phyloP scores from a whole-genome alignment of 2,113 vertebrate species.

The Vulpes vulpes region DNA sequence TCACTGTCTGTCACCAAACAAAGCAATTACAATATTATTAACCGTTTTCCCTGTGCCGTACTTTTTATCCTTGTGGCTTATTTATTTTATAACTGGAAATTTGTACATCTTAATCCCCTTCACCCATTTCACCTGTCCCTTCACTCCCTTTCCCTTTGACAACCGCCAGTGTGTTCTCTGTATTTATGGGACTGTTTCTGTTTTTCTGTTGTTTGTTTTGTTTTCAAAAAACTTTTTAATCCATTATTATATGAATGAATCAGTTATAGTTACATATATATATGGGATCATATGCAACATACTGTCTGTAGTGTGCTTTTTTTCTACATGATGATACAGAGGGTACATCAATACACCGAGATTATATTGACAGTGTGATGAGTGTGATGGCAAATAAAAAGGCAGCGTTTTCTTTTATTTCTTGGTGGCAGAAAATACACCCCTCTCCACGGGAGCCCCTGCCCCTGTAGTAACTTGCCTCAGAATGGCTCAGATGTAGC shows the following conservation, averaged over 20 bases:
- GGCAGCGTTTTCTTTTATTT: conserved; percentile 30
- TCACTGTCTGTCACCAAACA: not conserved
- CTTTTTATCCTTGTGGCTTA: not conserved
- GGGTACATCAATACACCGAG: not conserved
- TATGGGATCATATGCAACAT: not conserved
- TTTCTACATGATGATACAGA: not conserved
- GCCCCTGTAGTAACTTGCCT: not conserved
- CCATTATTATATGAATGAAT: not conserved
- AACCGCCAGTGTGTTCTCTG: not conserved
- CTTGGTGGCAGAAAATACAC: not conserved
- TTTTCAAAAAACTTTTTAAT: not conserved
- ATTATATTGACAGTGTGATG: not conserved
- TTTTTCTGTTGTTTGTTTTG: not conserved
- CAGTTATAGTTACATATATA: not conserved
- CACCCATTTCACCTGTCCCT: not conserved
- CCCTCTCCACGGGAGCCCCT: not conserved
- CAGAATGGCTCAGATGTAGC: not conserved
- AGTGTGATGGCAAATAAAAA: not conserved
- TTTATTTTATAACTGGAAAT: not conserved
- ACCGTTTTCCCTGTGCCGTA: not conserved
- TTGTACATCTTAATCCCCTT: not conserved
- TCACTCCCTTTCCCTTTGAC: not conserved
- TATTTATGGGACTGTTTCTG: not conserved
- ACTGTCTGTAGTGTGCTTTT: not conserved
- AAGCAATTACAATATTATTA: not conserved